Base-by-base conservation (phyloP, 2,113 vertebrate genomes). In the Holacanthus passer region DNA sequence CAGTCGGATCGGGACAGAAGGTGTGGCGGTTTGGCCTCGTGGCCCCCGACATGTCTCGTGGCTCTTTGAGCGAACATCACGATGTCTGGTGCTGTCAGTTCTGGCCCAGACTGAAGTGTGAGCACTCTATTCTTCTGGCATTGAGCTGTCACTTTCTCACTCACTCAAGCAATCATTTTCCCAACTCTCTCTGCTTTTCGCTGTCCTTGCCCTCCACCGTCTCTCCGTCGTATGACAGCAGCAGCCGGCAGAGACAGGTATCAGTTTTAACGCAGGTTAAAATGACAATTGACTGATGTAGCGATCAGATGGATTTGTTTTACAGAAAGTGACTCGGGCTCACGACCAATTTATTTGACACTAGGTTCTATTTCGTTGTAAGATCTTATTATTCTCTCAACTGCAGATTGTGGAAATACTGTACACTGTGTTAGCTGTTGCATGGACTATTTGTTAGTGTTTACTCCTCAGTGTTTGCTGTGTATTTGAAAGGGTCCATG, bases 81-180 rank as follows among this genome's bases (percentile, higher is more conserved):
- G 91, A 92, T 89, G 88, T 89, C 73, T 94, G 91, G 92, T 91
- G 88, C 92, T 91, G 94, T 94, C 94, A 95, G 88, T 77, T 90
- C 76, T 50, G 84, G 91, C 80, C 91, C 86, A 91, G 78, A 81
- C 84, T 87, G 69, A 78, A 87, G 89, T 83, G 72, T 85, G 82
- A 84, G 83, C 64, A 83, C 89, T 90, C 83, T 89, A 87, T 92
- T 92, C 88, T 87, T 91, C 70, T 56, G 72, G 79, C 91, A 89
- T 85, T 87, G 86, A 88, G 86, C 88, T 93, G 92, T 93, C 92
- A 83, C 67, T 84, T 82, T 81, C 82, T 84, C 82, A 84, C 77
- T 90, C 85, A 77, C 52, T 88, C 86, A 64, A 71, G 77, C 79
- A 83, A 59, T 74, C 50, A 2, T 87, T 82, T 78, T 63, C 58